phyloP scores from a whole-genome alignment of 1,140 invertebrate genomes.

The Procambarus clarkii region DNA sequence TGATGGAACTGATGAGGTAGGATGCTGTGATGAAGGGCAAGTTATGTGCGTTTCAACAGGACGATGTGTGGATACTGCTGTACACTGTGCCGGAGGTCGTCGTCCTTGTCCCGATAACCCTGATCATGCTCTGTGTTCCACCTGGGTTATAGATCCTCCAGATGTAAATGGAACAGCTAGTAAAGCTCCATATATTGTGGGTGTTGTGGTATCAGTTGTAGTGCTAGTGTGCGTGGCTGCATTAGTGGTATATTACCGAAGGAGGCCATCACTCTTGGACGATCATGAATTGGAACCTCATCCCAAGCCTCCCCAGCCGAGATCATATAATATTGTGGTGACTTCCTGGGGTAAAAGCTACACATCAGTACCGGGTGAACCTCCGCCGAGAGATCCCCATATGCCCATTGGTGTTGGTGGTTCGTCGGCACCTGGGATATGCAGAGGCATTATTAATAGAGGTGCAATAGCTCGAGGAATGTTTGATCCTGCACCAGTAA shows the following conservation, averaged over 20 bases:
- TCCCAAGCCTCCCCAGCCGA: conserved; percentile 24
- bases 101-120: conserved; percentile 53
- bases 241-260: conserved; percentile 50
- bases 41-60: conserved; percentile 56
- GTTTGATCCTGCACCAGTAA: conserved; percentile 88
- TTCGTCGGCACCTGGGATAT: conserved; percentile 72
- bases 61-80: conserved; percentile 39
- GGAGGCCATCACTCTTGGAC: conserved; percentile 55
- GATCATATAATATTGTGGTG: conserved; percentile 44
- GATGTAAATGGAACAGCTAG: conserved; percentile 21
- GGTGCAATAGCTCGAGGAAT: conserved; percentile 73
- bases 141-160: conserved; percentile 36
- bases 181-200: conserved; percentile 64
- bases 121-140: conserved; percentile 38
- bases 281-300: conserved; percentile 61
- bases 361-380: conserved; percentile 44
- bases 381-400: conserved; percentile 30
- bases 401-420: conserved; percentile 72
- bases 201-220: conserved; percentile 53
- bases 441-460: conserved; percentile 38
- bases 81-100: conserved; percentile 38
- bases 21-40: conserved; percentile 40
- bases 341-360: conserved; percentile 61
- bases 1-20: conserved; percentile 52
- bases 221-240: conserved; percentile 57